A percentile compares a stretch with the other conserved stretches of the same genome.
phyloP scores from a whole-genome alignment of 2,888 invertebrate species.

The Chymomyza amoena region DNA sequence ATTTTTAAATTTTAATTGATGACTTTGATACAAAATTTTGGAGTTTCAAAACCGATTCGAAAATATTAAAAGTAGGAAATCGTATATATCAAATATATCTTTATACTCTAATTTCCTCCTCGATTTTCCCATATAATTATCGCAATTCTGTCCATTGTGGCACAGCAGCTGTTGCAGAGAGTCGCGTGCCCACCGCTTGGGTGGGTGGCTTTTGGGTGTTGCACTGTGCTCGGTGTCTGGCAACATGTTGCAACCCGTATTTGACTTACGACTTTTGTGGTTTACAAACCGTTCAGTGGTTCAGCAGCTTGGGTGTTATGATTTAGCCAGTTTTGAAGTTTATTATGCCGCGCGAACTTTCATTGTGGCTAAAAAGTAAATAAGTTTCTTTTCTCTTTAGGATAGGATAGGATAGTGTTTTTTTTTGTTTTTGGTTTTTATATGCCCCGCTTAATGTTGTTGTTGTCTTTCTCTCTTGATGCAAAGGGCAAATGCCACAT shows the following conservation, averaged over 20 bases:
- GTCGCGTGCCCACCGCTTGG: conserved; percentile 13
- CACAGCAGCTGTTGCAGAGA: conserved; percentile 18
- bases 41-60: too few relatives aligned
- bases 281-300: conserved; percentile 46
- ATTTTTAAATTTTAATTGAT: too few relatives aligned
- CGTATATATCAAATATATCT: too few relatives aligned
- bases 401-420: neutral
- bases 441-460: neutral
- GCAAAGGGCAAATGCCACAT: conserved; percentile 63
- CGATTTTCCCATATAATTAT: too few relatives aligned
- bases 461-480: neutral
- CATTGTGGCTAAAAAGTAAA: conserved; percentile 57
- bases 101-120: too few relatives aligned
- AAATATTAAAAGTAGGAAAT: too few relatives aligned
- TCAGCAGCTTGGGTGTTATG: conserved; percentile 41
- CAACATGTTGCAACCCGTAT: conserved; percentile 39
- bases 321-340: conserved; percentile 56
- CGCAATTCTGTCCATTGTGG: neutral
- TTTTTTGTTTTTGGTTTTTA: neutral
- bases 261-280: conserved; percentile 69
- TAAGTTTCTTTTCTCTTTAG: conserved; percentile 25
- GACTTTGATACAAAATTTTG: too few relatives aligned
- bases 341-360: conserved; percentile 40
- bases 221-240: conserved; percentile 16
- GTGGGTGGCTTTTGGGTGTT: conserved; percentile 14